Conservation (phyloP, 2,113 vertebrate genomes). For the Vidua macroura region DNA sequence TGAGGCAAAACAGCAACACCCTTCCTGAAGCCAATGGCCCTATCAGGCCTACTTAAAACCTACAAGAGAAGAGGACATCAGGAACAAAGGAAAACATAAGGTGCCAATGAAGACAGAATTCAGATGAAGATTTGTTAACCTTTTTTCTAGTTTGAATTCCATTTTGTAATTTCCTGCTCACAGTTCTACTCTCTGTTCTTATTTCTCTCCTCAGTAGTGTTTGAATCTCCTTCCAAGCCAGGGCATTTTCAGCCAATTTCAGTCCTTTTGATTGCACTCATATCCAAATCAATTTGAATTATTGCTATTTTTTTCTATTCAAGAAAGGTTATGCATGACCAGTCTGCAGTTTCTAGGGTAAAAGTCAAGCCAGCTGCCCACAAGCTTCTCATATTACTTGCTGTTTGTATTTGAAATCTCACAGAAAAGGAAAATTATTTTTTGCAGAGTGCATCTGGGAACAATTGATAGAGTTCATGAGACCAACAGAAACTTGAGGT, state of each 20-base stretch:
- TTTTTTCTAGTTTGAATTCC: not conserved
- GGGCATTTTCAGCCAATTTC: conserved; percentile 1
- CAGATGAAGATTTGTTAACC: not conserved
- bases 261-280: not conserved
- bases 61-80: not conserved
- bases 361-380: conserved; percentile 16
- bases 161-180: not conserved
- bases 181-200: not conserved
- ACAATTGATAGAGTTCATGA: not conserved
- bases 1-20: not conserved
- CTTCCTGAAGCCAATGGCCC: not conserved
- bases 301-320: not conserved
- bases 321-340: not conserved
- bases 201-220: not conserved
- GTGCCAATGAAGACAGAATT: not conserved
- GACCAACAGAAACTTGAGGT: not conserved
- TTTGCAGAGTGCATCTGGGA: conserved; percentile 6
- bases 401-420: conserved; percentile 14
- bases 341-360: not conserved
- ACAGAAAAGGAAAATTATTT: conserved; percentile 11
- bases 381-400: not conserved
- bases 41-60: not conserved
- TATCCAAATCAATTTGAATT: conserved; percentile 12
- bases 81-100: not conserved
- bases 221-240: conserved; percentile 5